A percentile compares a stretch with the other conserved stretches of the same genome.
Evolutionary conservation across 2,888 invertebrate genomes (phyloP).

Genomic region (Eledona agricola): DNA sequence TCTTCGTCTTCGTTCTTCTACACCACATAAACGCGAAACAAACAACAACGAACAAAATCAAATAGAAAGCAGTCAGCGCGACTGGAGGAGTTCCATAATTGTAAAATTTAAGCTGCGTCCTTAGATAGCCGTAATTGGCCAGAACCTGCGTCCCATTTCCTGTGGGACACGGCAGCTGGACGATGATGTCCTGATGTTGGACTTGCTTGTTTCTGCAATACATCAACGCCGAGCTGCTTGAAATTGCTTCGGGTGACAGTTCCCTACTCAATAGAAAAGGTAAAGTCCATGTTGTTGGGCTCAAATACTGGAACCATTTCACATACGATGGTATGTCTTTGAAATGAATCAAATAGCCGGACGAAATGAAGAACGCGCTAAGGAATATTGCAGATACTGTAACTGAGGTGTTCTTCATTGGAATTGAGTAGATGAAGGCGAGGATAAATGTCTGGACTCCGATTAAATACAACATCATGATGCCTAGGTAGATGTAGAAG

Average conservation of each 20-base stretch:
- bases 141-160: constrained; percentile 80
- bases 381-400: constrained; percentile 70
- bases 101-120: constrained; percentile 65
- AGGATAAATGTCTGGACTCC: constrained; percentile 74
- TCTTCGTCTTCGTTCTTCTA: constrained; percentile 61
- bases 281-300: constrained; percentile 78
- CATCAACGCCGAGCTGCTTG: constrained; percentile 65
- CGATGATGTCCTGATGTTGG: constrained; percentile 87
- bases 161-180: constrained; percentile 81
- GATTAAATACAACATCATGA: constrained; percentile 76
- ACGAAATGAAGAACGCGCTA: constrained; percentile 69
- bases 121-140: constrained; percentile 64
- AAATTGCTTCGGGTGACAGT: constrained; percentile 71
- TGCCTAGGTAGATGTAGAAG: constrained; percentile 77
- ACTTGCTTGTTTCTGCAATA: constrained; percentile 80
- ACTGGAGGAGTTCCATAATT: constrained; percentile 67
- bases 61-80: constrained; percentile 70
- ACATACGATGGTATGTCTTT: constrained; percentile 73
- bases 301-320: constrained; percentile 73
- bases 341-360: constrained; percentile 76
- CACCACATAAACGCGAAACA: constrained; percentile 65
- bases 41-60: constrained; percentile 69
- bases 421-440: constrained; percentile 73
- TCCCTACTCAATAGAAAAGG: constrained; percentile 74
- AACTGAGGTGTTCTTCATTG: constrained; percentile 71